Percentiles rank a stretch among this genome's conserved stretches.
Evolutionary conservation across 2,888 invertebrate species (phyloP).

Genomic region (Nymphalis c-album): DNA sequence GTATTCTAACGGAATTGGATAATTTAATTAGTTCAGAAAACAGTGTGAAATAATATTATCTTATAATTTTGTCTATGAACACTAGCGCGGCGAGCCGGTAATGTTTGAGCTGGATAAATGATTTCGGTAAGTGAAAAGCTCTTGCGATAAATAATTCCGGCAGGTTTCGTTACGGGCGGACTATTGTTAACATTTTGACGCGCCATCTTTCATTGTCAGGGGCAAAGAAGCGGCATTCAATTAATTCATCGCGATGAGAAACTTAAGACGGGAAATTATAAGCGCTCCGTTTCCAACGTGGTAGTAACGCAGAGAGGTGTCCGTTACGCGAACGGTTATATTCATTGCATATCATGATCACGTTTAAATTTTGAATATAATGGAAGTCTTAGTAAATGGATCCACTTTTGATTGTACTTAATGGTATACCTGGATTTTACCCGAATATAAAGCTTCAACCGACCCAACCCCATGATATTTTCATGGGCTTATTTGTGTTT

Average conservation of each 20-base stretch:
- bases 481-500: no score
- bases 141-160: conserved; percentile 19
- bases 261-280: conserved; percentile 30
- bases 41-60: no score
- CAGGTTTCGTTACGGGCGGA: conserved; percentile 12
- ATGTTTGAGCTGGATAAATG: conserved; percentile 15
- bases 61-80: background rate
- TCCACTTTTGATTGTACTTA: no score
- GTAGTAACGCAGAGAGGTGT: no score
- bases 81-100: background rate
- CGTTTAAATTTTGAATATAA: background rate
- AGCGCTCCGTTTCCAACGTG: conserved; percentile 12
- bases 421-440: no score
- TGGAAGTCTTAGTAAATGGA: no score
- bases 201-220: conserved; percentile 34
- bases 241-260: conserved; percentile 31
- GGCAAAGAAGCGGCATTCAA: conserved; percentile 33
- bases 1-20: no score
- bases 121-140: conserved; percentile 17
- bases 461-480: no score
- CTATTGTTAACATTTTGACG: conserved; percentile 32
- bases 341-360: background rate
- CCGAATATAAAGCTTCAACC: no score
- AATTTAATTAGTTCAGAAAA: no score
- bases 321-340: no score